These are phyloP conservation scores for Centruroides sculpturatus DNA, from an alignment of 1,140 invertebrate genomes.

Conservation along the genomic window DNA sequence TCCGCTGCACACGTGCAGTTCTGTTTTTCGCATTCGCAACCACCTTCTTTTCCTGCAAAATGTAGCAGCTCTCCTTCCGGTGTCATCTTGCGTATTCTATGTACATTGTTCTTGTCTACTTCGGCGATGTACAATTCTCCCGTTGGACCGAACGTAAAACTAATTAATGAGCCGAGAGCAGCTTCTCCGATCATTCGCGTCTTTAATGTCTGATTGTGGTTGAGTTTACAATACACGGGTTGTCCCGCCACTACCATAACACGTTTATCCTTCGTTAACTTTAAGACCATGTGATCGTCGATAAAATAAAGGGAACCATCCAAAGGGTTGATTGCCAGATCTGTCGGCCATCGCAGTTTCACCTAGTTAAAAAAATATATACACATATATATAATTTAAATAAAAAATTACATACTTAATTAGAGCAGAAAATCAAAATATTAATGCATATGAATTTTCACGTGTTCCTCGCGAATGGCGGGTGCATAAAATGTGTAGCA, in stretches of 20 bases:
- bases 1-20: constrained; percentile 16
- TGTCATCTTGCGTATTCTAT: constrained; percentile 69
- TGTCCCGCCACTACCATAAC: constrained; percentile 83
- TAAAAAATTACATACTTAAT: background rate
- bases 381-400: background rate
- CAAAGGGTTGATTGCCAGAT: constrained; percentile 79
- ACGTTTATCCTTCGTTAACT: constrained; percentile 65
- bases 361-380: constrained; percentile 37
- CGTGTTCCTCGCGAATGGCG: no score
- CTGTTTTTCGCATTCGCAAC: constrained; percentile 13
- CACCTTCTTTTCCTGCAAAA: constrained; percentile 57
- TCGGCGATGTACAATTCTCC: constrained; percentile 91
- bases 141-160: constrained; percentile 73
- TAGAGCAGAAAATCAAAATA: background rate
- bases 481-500: background rate
- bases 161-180: constrained; percentile 35
- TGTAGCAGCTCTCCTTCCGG: constrained; percentile 82
- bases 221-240: constrained; percentile 74
- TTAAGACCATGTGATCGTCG: constrained; percentile 83
- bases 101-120: constrained; percentile 88
- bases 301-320: constrained; percentile 90
- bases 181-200: constrained; percentile 37
- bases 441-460: constrained; percentile 1
- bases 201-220: constrained; percentile 26
- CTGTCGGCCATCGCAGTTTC: constrained; percentile 85